These are phyloP conservation scores for Nipponia nippon DNA, from an alignment of 2,113 vertebrate genomes.

Conservation along the genomic window DNA sequence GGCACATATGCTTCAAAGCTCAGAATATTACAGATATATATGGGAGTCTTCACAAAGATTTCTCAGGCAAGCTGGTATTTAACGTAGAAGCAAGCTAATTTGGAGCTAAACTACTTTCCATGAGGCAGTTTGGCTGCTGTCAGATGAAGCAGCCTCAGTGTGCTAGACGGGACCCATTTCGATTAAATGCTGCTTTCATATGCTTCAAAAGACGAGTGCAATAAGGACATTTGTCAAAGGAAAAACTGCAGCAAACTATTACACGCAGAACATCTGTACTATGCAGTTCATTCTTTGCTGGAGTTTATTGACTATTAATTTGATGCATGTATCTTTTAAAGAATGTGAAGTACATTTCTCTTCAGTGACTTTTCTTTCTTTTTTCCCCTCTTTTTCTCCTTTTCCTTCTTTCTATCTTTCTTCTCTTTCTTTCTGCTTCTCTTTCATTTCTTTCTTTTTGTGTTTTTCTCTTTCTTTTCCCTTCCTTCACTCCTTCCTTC, in stretches of 20 bases:
- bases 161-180: constrained; percentile 70
- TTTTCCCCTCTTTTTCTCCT: background rate
- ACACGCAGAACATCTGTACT: constrained; percentile 78
- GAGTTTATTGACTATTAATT: constrained; percentile 82
- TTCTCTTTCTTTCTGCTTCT: background rate
- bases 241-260: constrained; percentile 78
- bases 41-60: constrained; percentile 69
- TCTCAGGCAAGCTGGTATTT: constrained; percentile 83
- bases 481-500: too few species aligned
- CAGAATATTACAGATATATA: constrained; percentile 74
- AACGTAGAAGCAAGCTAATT: constrained; percentile 78
- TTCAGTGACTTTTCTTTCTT: constrained; percentile 48
- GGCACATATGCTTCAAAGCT: constrained; percentile 79
- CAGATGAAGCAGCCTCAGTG: constrained; percentile 68
- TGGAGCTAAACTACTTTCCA: constrained; percentile 76
- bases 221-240: constrained; percentile 79
- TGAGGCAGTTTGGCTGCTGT: constrained; percentile 81
- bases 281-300: constrained; percentile 64
- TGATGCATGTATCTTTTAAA: constrained; percentile 79
- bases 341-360: constrained; percentile 64
- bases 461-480: background rate
- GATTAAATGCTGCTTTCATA: constrained; percentile 78
- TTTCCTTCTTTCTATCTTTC: background rate
- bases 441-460: too few species aligned
- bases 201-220: constrained; percentile 71